phyloP scores from a whole-genome alignment of 2,113 vertebrate genomes.

The Elgaria multicarinata region DNA sequence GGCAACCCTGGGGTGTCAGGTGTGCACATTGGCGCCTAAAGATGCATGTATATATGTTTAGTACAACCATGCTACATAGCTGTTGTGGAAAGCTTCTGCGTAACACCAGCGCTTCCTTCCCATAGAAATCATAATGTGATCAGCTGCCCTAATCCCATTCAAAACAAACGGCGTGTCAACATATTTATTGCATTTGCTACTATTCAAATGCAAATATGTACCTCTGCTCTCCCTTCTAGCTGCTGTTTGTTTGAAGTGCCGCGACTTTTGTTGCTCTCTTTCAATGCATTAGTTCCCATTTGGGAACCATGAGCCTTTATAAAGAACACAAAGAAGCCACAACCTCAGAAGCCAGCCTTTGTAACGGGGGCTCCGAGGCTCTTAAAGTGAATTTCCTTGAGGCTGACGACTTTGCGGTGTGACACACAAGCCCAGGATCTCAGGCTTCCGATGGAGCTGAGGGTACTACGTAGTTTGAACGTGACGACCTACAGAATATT shows the following conservation, averaged over 20 bases:
- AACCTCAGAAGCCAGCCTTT: slow-evolving; percentile 23
- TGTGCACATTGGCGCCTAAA: no score
- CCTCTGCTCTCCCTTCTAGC: slow-evolving; percentile 19
- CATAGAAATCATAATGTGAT: neutral
- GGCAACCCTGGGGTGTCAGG: neutral
- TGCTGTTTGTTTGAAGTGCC: slow-evolving; percentile 1
- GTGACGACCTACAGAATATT: neutral
- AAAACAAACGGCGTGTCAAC: slow-evolving; percentile 17
- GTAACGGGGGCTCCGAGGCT: neutral
- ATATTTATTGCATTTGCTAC: slow-evolving; percentile 19
- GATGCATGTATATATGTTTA: neutral
- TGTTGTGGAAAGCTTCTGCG: neutral
- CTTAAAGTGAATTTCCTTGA: slow-evolving; percentile 25
- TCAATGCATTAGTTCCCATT: slow-evolving; percentile 28
- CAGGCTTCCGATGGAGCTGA: slow-evolving; percentile 7
- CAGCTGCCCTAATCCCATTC: neutral
- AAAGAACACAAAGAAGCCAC: neutral
- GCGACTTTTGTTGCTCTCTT: slow-evolving; percentile 41
- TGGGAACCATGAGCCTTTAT: neutral
- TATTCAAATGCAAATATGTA: slow-evolving; percentile 52
- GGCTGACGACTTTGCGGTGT: slow-evolving; percentile 11
- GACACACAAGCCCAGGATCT: neutral
- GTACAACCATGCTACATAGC: neutral
- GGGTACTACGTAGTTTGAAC: rapidly evolving
- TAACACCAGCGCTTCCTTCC: neutral